These are phyloP conservation scores for Bos javanicus DNA, from an alignment of 2,113 vertebrate species.

Conservation along the genomic window DNA sequence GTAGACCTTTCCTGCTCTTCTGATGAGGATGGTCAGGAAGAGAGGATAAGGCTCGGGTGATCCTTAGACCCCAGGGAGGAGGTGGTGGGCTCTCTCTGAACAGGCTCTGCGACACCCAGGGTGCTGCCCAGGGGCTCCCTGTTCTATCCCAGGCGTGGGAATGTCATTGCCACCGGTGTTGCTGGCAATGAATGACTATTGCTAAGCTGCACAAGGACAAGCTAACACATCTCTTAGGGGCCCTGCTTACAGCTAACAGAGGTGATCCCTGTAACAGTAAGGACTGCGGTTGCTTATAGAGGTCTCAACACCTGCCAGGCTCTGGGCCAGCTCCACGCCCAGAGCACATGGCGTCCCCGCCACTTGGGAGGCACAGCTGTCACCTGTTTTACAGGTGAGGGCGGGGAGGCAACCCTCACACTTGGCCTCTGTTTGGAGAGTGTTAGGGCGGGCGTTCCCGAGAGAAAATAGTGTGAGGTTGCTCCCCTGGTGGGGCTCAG, in stretches of 20 bases:
- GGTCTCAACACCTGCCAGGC: fast-evolving
- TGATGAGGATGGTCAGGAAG: not conserved
- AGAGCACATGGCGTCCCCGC: fast-evolving
- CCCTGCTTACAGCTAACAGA: not conserved
- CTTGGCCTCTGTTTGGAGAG: not conserved
- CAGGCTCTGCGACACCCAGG: no score
- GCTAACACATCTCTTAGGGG: not conserved
- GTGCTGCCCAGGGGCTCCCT: not conserved
- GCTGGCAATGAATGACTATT: fast-evolving
- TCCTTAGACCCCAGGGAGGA: not conserved
- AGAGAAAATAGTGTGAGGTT: not conserved
- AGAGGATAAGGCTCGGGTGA: not conserved
- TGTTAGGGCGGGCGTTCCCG: fast-evolving
- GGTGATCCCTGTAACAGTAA: fast-evolving
- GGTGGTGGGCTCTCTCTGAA: no score
- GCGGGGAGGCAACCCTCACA: fast-evolving
- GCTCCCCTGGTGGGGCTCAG: not conserved
- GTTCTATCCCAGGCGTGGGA: no score
- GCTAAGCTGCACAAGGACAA: not conserved
- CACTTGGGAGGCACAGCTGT: not conserved
- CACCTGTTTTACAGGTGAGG: not conserved
- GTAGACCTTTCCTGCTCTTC: not conserved
- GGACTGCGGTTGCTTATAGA: fast-evolving
- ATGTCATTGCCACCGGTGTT: not conserved
- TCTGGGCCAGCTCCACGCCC: fast-evolving